phyloP scores from a whole-genome alignment of 2,888 invertebrate genomes.

The Pristionchus japonicus region DNA sequence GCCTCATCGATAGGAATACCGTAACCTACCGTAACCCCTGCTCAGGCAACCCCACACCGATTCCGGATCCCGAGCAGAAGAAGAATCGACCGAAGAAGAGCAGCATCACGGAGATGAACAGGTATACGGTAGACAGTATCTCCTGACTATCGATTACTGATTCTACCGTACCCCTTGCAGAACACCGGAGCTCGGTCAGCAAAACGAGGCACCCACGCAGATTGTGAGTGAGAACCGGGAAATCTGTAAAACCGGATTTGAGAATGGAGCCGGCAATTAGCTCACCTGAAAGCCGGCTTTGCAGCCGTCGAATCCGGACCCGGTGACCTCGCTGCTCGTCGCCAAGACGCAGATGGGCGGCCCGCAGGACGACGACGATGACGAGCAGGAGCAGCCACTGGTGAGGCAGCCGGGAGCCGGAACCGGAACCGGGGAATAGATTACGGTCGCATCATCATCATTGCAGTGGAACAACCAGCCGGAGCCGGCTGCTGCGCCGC shows the following conservation, averaged over 20 bases:
- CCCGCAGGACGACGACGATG: not conserved
- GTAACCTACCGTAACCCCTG: too few relatives aligned
- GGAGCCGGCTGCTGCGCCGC: not conserved
- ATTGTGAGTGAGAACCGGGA: too few relatives aligned
- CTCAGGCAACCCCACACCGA: too few relatives aligned
- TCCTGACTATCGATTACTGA: too few relatives aligned
- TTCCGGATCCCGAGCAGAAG: too few relatives aligned
- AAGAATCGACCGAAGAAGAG: too few relatives aligned
- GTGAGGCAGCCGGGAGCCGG: not conserved
- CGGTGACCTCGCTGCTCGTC: not conserved
- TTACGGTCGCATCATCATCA: not conserved
- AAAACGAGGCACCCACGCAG: not conserved
- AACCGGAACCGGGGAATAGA: not conserved
- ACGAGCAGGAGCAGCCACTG: not conserved
- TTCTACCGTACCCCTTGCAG: not conserved
- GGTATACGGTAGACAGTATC: too few relatives aligned
- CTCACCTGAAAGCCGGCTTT: not conserved
- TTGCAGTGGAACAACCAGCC: not conserved
- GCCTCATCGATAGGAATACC: too few relatives aligned
- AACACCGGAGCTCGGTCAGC: not conserved
- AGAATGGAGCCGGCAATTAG: not conserved
- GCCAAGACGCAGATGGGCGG: not conserved
- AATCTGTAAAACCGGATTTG: not conserved
- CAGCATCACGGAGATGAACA: too few relatives aligned
- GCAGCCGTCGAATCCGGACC: not conserved